phyloP scores from a whole-genome alignment of 2,888 invertebrate species.

The Stenoptilia bipunctidactyla region DNA sequence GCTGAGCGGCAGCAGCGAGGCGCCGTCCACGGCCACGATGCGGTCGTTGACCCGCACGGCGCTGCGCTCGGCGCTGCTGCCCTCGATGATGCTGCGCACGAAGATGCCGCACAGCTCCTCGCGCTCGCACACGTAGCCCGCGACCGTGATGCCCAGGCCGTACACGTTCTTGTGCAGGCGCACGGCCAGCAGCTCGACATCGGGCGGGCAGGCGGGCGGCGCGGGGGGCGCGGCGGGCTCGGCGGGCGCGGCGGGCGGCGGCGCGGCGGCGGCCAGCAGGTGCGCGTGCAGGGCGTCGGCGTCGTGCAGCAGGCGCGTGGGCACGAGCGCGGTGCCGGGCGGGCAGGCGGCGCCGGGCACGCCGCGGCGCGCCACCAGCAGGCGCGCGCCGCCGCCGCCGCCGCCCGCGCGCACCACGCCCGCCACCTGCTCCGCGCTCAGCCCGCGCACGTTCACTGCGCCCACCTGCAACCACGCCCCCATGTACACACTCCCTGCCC shows the following conservation, averaged over 20 bases:
- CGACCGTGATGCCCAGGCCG: conserved; percentile 94
- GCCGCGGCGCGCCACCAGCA: conserved; percentile 93
- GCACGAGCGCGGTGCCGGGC: conserved; percentile 90
- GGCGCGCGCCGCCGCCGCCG: conserved; percentile 81
- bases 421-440: conserved; percentile 94
- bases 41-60: conserved; percentile 96
- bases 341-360: conserved; percentile 87
- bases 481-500: too few relatives aligned
- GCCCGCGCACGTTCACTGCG: conserved; percentile 94
- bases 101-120: conserved; percentile 99
- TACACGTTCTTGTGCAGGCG: conserved; percentile 92
- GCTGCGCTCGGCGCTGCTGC: conserved; percentile 95
- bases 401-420: conserved; percentile 80
- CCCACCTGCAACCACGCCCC: conserved; percentile 77
- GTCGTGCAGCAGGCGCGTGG: conserved; percentile 91
- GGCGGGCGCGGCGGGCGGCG: conserved; percentile 61
- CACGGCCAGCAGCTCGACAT: conserved; percentile 92
- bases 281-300: conserved; percentile 91
- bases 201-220: conserved; percentile 65
- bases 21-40: conserved; percentile 95
- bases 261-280: conserved; percentile 76
- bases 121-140: conserved; percentile 97
- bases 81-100: conserved; percentile 97
- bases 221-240: conserved; percentile 73
- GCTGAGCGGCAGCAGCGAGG: conserved; percentile 89